These are phyloP conservation scores for Sanderia malayensis DNA, from an alignment of 30 jellyfish, hydroid and myxozoan species.

Conservation along the genomic window DNA sequence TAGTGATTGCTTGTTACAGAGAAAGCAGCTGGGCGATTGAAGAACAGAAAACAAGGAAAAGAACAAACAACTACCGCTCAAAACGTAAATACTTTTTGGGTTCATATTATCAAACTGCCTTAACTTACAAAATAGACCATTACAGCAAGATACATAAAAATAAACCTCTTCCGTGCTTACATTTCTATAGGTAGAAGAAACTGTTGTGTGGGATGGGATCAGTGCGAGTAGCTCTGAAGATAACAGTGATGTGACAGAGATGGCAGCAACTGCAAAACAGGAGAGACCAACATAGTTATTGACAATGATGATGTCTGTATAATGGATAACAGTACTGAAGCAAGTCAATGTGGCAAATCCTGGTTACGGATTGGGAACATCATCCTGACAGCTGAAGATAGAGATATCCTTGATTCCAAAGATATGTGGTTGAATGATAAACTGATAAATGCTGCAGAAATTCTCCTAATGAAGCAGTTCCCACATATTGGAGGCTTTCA, in stretches of 20 bases:
- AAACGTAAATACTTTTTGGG: no score
- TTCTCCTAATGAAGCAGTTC: not conserved
- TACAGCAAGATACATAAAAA: no score
- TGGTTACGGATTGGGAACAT: conserved; percentile 1
- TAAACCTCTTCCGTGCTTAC: no score
- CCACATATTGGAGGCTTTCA: conserved; percentile 13
- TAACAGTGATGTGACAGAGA: not conserved
- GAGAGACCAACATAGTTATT: not conserved
- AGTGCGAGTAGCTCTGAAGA: not conserved
- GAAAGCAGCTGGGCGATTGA: not conserved
- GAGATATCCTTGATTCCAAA: not conserved
- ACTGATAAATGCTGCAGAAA: conserved; percentile 8
- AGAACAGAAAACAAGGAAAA: not conserved
- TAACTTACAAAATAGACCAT: no score
- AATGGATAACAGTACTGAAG: not conserved
- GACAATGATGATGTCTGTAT: not conserved
- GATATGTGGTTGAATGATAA: conserved; percentile 14
- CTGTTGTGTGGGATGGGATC: not conserved
- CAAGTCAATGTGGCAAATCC: not conserved
- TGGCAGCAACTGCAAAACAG: not conserved
- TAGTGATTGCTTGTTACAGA: not conserved
- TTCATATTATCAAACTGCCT: no score
- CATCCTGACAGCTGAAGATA: not conserved
- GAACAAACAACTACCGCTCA: no score
- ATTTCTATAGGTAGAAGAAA: not conserved